phyloP scores from a whole-genome alignment of 2,888 invertebrate genomes.

The Ormyrus nitidulus region DNA sequence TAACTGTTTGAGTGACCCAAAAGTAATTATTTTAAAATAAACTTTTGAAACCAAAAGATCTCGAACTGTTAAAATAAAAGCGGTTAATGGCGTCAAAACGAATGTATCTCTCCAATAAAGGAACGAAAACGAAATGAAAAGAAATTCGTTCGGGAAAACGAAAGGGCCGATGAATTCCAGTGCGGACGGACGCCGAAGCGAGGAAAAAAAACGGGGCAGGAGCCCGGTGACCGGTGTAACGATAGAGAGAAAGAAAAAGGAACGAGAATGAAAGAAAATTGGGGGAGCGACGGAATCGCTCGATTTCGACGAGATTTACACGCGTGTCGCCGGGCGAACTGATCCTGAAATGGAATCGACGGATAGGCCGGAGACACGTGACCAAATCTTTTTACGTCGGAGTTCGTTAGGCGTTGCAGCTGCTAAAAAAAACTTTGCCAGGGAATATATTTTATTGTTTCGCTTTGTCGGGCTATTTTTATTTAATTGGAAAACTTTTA shows the following conservation, averaged over 20 bases:
- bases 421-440: too few species aligned
- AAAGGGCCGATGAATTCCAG: neutral
- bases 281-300: neutral
- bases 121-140: too few species aligned
- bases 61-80: too few species aligned
- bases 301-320: conserved; percentile 35
- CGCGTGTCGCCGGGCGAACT: conserved; percentile 19
- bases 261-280: conserved; percentile 22
- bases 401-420: too few species aligned
- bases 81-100: too few species aligned
- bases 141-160: neutral
- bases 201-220: conserved; percentile 18
- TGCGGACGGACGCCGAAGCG: neutral
- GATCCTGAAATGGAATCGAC: conserved; percentile 34
- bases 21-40: too few species aligned
- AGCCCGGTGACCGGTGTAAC: conserved; percentile 1
- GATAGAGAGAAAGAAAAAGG: neutral
- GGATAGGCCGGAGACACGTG: conserved; percentile 14
- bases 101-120: too few species aligned
- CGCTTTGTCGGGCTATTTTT: too few species aligned
- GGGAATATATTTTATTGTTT: too few species aligned
- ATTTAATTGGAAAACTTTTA: too few species aligned
- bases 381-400: neutral
- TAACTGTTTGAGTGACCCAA: too few species aligned
- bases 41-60: too few species aligned